Evolutionary conservation across 2,797 vertebrate species (phyloP).

Genomic region (Enteromius paludinosus): DNA sequence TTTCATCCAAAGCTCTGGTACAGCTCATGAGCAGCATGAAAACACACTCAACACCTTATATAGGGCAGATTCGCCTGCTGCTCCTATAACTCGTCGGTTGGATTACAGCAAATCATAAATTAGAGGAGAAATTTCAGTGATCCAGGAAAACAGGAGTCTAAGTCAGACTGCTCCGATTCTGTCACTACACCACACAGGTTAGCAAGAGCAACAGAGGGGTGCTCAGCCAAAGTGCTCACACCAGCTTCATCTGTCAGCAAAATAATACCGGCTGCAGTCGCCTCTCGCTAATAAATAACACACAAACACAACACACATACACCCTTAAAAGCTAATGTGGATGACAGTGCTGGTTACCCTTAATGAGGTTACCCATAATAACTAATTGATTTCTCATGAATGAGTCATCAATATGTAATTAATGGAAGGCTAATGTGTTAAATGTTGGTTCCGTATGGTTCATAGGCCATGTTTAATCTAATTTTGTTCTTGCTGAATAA

Average conservation of each 20-base stretch:
- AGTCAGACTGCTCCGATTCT: constrained; percentile 76
- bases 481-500: neutral
- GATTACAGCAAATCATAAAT: constrained; percentile 73
- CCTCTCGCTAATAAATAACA: constrained; percentile 21
- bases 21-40: constrained; percentile 43
- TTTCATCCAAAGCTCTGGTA: constrained; percentile 51
- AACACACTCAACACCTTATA: constrained; percentile 71
- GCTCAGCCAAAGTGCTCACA: constrained; percentile 55
- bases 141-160: constrained; percentile 67
- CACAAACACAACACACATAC: constrained; percentile 37
- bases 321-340: constrained; percentile 39
- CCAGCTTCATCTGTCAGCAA: constrained; percentile 19
- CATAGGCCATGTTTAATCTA: neutral
- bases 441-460: constrained; percentile 18
- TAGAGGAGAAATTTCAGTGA: constrained; percentile 68
- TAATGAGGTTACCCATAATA: constrained; percentile 44
- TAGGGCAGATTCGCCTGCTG: constrained; percentile 71
- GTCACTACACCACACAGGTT: constrained; percentile 63
- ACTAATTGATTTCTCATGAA: constrained; percentile 42
- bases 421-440: constrained; percentile 22
- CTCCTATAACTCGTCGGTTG: constrained; percentile 66
- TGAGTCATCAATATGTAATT: constrained; percentile 35
- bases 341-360: constrained; percentile 2
- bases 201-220: constrained; percentile 47
- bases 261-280: neutral